Conservation (phyloP, 2,797 vertebrate genomes). For the Anomalospiza imberbis region DNA sequence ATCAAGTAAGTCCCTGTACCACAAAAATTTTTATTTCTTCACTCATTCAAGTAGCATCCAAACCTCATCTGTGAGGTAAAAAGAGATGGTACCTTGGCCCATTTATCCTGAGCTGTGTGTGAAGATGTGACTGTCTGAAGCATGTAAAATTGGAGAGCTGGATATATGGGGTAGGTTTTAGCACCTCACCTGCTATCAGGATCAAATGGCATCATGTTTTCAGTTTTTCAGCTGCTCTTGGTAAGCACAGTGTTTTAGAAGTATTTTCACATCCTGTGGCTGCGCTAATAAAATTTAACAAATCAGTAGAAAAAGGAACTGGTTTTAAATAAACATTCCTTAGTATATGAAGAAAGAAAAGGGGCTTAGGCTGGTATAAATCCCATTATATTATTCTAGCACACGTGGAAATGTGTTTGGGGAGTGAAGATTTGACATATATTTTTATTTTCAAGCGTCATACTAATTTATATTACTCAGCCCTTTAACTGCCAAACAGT, state of each 20-base stretch:
- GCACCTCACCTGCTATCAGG: not conserved
- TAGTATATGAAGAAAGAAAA: not conserved
- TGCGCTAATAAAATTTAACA: constrained; percentile 50
- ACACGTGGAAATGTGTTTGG: not conserved
- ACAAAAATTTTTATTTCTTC: not conserved
- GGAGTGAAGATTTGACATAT: constrained; percentile 48
- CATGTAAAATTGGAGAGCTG: not conserved
- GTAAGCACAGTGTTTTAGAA: not conserved
- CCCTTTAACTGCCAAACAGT: constrained; percentile 69
- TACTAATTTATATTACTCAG: constrained; percentile 65
- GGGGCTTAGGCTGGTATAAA: not conserved
- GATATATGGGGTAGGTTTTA: not conserved
- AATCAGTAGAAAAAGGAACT: not conserved
- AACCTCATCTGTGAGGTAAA: not conserved
- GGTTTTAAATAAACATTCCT: not conserved
- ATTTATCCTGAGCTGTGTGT: not conserved
- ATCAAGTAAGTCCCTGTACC: not conserved
- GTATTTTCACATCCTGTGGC: not conserved
- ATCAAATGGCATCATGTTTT: constrained; percentile 9
- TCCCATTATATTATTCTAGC: not conserved
- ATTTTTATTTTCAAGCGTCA: constrained; percentile 70
- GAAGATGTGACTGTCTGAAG: not conserved
- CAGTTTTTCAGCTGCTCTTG: not conserved
- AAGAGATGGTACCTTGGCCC: not conserved
- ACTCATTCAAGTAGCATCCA: not conserved